These are phyloP conservation scores for Hyalella azteca DNA, from an alignment of 2,888 invertebrate species.

Conservation along the genomic window DNA sequence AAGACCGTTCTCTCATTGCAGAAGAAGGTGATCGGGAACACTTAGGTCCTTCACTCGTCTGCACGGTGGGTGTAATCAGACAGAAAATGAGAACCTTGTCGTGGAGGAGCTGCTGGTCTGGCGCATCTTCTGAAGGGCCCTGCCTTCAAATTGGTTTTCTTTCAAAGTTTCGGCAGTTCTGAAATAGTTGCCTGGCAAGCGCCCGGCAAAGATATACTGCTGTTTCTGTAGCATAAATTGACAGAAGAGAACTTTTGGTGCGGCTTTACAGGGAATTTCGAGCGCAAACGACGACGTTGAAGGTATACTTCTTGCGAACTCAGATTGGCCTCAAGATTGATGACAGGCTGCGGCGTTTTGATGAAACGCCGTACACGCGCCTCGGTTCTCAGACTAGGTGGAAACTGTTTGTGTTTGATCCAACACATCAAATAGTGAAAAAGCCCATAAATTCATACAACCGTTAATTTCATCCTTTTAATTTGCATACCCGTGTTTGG, in stretches of 20 bases:
- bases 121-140: slow-evolving; percentile 14
- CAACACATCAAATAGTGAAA: no score
- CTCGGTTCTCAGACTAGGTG: no score
- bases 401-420: no score
- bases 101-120: not conserved
- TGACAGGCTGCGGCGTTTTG: not conserved
- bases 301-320: not conserved
- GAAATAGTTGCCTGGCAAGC: slow-evolving; percentile 34
- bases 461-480: no score
- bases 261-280: slow-evolving; percentile 22
- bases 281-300: slow-evolving; percentile 4
- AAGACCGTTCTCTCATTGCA: not conserved
- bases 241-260: slow-evolving; percentile 7
- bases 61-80: slow-evolving; percentile 7
- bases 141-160: slow-evolving; percentile 35
- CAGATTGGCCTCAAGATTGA: slow-evolving; percentile 23
- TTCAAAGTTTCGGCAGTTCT: slow-evolving; percentile 37
- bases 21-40: no score
- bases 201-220: slow-evolving; percentile 32
- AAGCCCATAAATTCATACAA: no score
- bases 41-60: not conserved
- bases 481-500: no score
- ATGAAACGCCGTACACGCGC: no score
- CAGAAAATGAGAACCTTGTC: slow-evolving; percentile 28
- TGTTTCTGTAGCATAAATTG: slow-evolving; percentile 35